These are phyloP conservation scores for Sebastes vulpes DNA, from an alignment of 2,797 vertebrate genomes.

Conservation along the genomic window DNA sequence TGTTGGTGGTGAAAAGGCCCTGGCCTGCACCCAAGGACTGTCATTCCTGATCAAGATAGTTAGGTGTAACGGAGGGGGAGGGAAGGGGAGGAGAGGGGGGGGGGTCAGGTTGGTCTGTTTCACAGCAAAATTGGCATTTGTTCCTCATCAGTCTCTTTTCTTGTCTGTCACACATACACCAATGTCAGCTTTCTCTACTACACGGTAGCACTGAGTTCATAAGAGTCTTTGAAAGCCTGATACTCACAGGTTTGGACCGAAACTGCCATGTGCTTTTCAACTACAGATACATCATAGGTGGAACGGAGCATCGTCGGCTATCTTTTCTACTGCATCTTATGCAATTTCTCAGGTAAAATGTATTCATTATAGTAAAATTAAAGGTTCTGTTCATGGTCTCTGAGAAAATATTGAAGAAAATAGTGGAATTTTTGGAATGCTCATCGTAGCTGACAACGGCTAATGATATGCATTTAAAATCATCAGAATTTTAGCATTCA, in stretches of 20 bases:
- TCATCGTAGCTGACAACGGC: background rate
- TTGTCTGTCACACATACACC: slow-evolving; percentile 34
- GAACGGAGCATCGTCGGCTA: background rate
- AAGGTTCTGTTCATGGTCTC: background rate
- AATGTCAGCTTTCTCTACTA: background rate
- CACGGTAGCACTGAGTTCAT: background rate
- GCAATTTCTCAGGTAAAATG: background rate
- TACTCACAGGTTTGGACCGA: background rate
- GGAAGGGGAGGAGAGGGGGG: background rate
- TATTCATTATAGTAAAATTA: background rate
- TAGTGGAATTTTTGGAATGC: background rate
- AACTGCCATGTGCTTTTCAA: background rate
- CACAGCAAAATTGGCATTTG: slow-evolving; percentile 69
- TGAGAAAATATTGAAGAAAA: background rate
- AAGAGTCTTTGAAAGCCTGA: background rate
- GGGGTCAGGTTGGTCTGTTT: slow-evolving; percentile 52
- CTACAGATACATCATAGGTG: background rate
- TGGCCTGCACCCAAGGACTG: slow-evolving; percentile 51
- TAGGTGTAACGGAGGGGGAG: slow-evolving; percentile 1
- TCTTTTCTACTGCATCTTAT: background rate
- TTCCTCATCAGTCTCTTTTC: slow-evolving; percentile 55
- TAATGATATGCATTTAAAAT: background rate
- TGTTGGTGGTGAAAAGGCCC: slow-evolving; percentile 25
- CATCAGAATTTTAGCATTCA: background rate
- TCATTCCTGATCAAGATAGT: slow-evolving; percentile 64